Percentiles rank a stretch among this genome's conserved stretches.
These are phyloP conservation scores for Hirtodrosophila alboralis DNA, from an alignment of 2,888 invertebrate species.

Conservation along the genomic window DNA sequence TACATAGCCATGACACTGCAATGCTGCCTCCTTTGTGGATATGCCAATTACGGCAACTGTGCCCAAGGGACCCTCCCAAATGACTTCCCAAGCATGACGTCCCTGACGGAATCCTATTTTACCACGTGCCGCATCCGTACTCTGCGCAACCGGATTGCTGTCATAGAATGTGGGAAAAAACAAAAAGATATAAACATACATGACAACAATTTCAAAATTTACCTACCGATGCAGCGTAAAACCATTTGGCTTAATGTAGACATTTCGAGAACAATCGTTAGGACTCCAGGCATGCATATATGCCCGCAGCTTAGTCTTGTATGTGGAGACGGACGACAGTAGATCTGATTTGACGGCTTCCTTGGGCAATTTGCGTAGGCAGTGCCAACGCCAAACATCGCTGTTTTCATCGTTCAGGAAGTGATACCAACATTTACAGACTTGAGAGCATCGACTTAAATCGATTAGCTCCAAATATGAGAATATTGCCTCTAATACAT, in stretches of 20 bases:
- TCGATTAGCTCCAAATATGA: constrained; percentile 95
- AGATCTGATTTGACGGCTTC: constrained; percentile 95
- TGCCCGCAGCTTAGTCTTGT: constrained; percentile 96
- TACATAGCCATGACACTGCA: constrained; percentile 98
- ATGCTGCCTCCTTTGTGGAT: constrained; percentile 95
- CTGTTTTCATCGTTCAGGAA: constrained; percentile 96
- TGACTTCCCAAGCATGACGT: constrained; percentile 98
- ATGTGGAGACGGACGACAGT: constrained; percentile 93
- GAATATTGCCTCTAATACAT: constrained; percentile 95
- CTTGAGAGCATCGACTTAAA: constrained; percentile 93
- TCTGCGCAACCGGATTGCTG: constrained; percentile 98
- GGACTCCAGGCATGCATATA: constrained; percentile 99
- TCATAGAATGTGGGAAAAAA: no score
- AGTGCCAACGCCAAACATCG: constrained; percentile 97
- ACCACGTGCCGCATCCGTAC: constrained; percentile 96
- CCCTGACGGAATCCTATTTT: constrained; percentile 96
- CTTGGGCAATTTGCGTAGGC: constrained; percentile 91
- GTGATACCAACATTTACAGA: constrained; percentile 96
- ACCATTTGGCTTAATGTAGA: constrained; percentile 97
- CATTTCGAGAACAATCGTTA: constrained; percentile 97
- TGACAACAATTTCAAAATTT: constrained; percentile 3
- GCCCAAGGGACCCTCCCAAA: constrained; percentile 99
- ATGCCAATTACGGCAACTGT: constrained; percentile 99
- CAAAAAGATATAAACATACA: constrained; percentile 1
- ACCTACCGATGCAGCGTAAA: constrained; percentile 95